These are phyloP conservation scores for Euthynnus affinis DNA, from an alignment of 2,797 vertebrate genomes.

Conservation along the genomic window DNA sequence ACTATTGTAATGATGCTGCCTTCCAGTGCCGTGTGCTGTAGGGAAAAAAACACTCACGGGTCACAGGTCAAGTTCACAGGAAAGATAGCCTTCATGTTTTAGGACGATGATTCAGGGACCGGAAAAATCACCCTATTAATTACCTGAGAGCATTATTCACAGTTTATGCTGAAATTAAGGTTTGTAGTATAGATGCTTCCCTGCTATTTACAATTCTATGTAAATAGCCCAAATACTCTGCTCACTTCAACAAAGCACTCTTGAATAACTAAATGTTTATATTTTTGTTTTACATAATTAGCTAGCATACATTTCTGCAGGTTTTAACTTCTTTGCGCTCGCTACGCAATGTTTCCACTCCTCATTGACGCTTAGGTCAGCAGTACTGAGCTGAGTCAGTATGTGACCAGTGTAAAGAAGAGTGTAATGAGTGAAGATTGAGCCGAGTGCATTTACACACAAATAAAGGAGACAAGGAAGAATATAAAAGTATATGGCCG, in stretches of 20 bases:
- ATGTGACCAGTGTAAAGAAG: not conserved
- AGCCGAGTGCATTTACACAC: not conserved
- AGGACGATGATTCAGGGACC: fast-evolving
- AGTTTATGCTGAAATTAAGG: not conserved
- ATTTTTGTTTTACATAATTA: not conserved
- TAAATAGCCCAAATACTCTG: not conserved
- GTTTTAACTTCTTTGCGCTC: conserved; percentile 41
- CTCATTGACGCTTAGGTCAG: not conserved
- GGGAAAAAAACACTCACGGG: not conserved
- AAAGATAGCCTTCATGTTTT: not conserved
- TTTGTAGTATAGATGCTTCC: too few species aligned
- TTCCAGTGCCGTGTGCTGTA: conserved; percentile 37
- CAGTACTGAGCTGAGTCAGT: conserved; percentile 16
- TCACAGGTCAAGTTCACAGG: not conserved
- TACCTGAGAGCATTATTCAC: too few species aligned
- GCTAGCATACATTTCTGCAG: not conserved
- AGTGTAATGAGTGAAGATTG: not conserved
- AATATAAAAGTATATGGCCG: too few species aligned
- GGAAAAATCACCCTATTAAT: not conserved
- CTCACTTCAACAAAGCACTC: not conserved
- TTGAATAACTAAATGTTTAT: not conserved
- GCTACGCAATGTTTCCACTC: conserved; percentile 7
- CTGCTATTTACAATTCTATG: not conserved
- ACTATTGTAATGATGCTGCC: conserved; percentile 36
- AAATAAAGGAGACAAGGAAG: not conserved